Percentiles rank a stretch among this genome's conserved stretches.
phyloP scores from a whole-genome alignment of 2,797 vertebrate species.

The Tenualosa thibaudeaui region DNA sequence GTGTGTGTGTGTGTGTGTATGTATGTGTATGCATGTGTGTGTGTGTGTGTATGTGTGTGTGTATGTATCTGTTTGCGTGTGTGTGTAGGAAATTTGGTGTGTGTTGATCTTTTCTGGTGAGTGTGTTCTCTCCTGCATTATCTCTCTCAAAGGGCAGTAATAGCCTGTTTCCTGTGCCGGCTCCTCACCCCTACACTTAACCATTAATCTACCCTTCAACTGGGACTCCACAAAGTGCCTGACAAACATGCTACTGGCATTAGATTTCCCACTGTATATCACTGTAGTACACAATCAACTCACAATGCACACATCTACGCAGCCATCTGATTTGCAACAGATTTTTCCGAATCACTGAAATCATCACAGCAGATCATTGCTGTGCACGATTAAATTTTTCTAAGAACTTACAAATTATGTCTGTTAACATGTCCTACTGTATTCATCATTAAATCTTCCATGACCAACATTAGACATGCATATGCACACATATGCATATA shows the following conservation, averaged over 20 bases:
- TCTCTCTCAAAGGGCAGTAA: slow-evolving; percentile 36
- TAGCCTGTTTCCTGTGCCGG: slow-evolving; percentile 38
- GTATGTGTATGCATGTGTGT: not conserved
- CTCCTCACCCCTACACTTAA: slow-evolving; percentile 15
- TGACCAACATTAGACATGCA: not conserved
- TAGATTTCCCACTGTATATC: not conserved
- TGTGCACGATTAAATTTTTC: not conserved
- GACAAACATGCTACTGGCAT: not conserved
- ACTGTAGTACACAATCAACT: not conserved
- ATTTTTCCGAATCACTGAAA: not conserved
- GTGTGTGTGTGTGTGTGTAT: not conserved
- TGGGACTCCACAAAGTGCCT: not conserved
- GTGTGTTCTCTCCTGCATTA: slow-evolving; percentile 18
- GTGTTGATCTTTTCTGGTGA: not conserved
- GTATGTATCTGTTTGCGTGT: not conserved
- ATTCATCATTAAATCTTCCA: not conserved
- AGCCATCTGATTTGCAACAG: not conserved
- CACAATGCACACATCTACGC: not conserved
- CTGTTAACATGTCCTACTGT: not conserved
- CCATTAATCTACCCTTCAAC: slow-evolving; percentile 24
- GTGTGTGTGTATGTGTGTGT: too few relatives aligned
- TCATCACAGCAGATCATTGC: not conserved
- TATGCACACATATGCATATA: not conserved
- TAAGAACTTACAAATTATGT: not conserved
- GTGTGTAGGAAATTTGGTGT: not conserved